Conservation (phyloP, 2,113 vertebrate species). For the Lanius collurio region DNA sequence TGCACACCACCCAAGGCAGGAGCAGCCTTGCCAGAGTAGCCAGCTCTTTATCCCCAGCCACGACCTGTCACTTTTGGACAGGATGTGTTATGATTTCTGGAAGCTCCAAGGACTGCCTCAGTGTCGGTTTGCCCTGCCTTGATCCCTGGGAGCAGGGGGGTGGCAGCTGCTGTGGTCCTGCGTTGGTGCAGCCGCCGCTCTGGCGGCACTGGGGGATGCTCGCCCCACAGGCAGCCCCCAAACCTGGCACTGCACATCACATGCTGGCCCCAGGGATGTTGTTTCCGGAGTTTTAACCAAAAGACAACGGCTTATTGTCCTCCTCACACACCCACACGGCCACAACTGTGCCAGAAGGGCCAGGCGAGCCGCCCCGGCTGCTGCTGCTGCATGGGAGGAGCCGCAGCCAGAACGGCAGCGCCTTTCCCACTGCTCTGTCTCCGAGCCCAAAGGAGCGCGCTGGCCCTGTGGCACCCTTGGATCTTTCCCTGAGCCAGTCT, state of each 20-base stretch:
- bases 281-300: background rate
- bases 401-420: background rate
- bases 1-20: background rate
- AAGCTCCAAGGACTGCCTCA: background rate
- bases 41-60: background rate
- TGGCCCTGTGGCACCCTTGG: background rate
- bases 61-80: background rate
- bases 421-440: background rate
- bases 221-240: accelerated
- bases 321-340: background rate
- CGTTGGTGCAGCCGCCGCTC: accelerated
- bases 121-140: background rate
- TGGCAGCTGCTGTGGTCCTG: accelerated
- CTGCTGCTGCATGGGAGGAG: background rate
- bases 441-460: accelerated
- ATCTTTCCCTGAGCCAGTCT: background rate
- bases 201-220: background rate
- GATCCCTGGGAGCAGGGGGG: background rate
- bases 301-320: background rate
- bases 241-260: background rate
- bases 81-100: background rate
- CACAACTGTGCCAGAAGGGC: background rate
- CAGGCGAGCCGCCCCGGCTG: accelerated
- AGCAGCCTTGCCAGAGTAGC: background rate
- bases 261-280: accelerated